Percentiles rank a stretch among this genome's conserved stretches.
phyloP scores from a whole-genome alignment of 2,113 vertebrate species.

The Ceyx cyanopectus region DNA sequence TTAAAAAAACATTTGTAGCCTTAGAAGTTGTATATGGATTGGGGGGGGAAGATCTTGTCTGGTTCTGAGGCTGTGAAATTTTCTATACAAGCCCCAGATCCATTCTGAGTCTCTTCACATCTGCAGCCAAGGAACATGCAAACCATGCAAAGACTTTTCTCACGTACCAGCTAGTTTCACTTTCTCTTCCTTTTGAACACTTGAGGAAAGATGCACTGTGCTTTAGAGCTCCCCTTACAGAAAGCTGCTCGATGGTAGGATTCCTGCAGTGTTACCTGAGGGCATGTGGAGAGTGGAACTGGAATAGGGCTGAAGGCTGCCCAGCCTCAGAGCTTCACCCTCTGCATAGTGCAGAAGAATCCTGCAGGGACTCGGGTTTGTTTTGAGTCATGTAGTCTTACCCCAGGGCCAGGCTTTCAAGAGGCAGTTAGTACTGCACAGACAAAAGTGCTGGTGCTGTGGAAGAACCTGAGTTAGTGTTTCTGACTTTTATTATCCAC shows the following conservation, averaged over 20 bases:
- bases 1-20: background rate
- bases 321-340: background rate
- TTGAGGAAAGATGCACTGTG: background rate
- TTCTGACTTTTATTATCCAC: conserved; percentile 19
- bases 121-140: background rate
- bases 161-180: background rate
- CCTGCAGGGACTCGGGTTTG: background rate
- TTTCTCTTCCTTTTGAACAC: background rate
- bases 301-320: background rate
- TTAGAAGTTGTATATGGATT: background rate
- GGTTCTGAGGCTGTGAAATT: background rate
- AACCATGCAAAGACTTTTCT: background rate
- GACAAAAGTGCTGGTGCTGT: background rate
- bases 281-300: background rate
- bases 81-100: background rate
- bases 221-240: background rate
- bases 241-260: background rate
- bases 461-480: background rate
- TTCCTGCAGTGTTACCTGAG: background rate
- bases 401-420: background rate
- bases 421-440: background rate
- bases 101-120: background rate
- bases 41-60: background rate
- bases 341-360: background rate
- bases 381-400: background rate